phyloP scores from a whole-genome alignment of 1,140 invertebrate species.

The Teleopsis dalmanni region DNA sequence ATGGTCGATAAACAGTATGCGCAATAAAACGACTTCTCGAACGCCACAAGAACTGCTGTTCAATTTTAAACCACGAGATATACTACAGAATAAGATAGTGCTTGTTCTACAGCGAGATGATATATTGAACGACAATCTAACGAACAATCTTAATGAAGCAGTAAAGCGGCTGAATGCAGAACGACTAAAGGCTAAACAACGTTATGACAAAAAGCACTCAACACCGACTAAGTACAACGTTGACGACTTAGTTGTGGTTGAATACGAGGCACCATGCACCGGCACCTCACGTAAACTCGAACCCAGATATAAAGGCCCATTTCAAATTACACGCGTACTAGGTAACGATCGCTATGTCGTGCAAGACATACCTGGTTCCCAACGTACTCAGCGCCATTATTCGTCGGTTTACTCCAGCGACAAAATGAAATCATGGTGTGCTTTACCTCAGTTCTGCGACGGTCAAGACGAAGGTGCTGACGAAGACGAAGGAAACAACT shows the following conservation, averaged over 20 bases:
- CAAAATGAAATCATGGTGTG: too few species aligned
- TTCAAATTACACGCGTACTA: too few species aligned
- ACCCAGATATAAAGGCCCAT: constrained; percentile 8
- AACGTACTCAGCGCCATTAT: too few species aligned
- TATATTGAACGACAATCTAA: not conserved
- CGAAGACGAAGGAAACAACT: too few species aligned
- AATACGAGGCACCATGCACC: constrained; percentile 9
- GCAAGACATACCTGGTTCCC: too few species aligned
- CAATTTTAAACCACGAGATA: constrained; percentile 10
- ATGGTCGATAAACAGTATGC: constrained; percentile 5
- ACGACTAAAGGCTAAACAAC: constrained; percentile 6
- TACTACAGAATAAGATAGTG: constrained; percentile 7
- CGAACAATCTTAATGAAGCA: not conserved
- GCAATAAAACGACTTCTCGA: not conserved
- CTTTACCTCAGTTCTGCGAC: too few species aligned
- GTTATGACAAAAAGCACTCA: constrained; percentile 10
- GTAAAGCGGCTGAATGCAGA: constrained; percentile 3
- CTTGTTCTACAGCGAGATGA: not conserved
- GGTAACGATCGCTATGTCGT: too few species aligned
- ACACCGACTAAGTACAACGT: constrained; percentile 7
- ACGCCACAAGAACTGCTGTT: constrained; percentile 8
- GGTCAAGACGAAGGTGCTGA: too few species aligned
- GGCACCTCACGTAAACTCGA: constrained; percentile 13
- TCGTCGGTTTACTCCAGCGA: too few species aligned
- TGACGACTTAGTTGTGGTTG: constrained; percentile 7